Base-by-base conservation (phyloP, 92 coral and sea anemone species). In the Palythoa caribaeorum region DNA sequence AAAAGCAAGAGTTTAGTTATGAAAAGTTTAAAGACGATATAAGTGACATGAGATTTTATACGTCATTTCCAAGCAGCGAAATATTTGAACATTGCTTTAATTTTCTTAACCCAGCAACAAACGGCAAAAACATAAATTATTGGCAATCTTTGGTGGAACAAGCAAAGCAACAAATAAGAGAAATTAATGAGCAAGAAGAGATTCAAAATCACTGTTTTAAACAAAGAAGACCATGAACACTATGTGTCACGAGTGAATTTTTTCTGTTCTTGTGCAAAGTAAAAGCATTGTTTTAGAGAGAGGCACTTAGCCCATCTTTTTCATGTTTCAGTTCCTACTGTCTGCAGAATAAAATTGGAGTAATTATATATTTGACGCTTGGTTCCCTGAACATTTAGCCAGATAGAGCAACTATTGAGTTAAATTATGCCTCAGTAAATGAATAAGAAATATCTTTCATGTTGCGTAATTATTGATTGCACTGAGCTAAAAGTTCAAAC, bases 251-350 rank as follows among this genome's bases (percentile, higher is more conserved):
- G 88, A 70, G 79, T 40, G 88, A 71, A 79, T 84, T 70, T 84
- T 69, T 84, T 44, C 28, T 69, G 79, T 57, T 19, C 54, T 36
- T 38, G 83, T 16, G 60, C 20, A 79, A 89, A 77, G 78, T 76
- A 21, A 83, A 87, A 73, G n/a, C 91, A 80, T 73, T 80, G 88
- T 15, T 80, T 88, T 70, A 70, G 80, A 17, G 83, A 78, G 77
- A 63, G 84, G 36, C 90, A 87, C 71, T 44, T 87, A 11, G 77
- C 77, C 73, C 90, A 87, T 69, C 85, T 78, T 65, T 87, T 87
- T 59, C 69, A 87, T 36, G 73, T 87, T 48, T 87, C 90, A 38
- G 17, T 78, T 38, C 52, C 90, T 35, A 87, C 90, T 77, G 86
- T 87, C 9, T 77, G 86, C 78, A 78, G 69, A 47, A 87, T 77